Evolutionary conservation across 2,113 vertebrate species (phyloP).

Genomic region (Sebastes schlegelii): DNA sequence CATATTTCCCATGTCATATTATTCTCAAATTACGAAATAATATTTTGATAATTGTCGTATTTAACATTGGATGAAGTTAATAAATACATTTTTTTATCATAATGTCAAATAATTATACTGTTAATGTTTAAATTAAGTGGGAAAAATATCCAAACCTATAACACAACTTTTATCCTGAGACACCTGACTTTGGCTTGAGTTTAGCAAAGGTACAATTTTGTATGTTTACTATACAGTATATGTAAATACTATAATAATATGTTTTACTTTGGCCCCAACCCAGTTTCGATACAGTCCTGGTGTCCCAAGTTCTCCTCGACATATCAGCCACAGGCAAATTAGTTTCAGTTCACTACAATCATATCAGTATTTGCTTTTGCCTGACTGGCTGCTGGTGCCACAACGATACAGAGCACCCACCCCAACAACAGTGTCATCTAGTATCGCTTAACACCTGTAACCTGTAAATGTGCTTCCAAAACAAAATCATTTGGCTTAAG

Average conservation of each 20-base stretch:
- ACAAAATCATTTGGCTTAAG: not conserved
- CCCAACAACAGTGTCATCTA: slow-evolving; percentile 43
- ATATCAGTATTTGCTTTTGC: slow-evolving; percentile 77
- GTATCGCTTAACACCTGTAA: slow-evolving; percentile 19
- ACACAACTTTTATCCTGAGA: not conserved
- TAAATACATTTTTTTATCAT: too few relatives aligned
- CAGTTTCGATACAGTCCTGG: slow-evolving; percentile 49
- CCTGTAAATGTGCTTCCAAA: slow-evolving; percentile 6
- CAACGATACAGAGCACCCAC: slow-evolving; percentile 25
- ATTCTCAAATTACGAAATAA: not conserved
- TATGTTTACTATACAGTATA: not conserved
- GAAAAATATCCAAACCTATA: not conserved
- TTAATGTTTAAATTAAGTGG: too few relatives aligned
- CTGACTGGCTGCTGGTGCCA: slow-evolving; percentile 46
- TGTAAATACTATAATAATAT: not conserved
- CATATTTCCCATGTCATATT: not conserved
- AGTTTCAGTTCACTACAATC: slow-evolving; percentile 76
- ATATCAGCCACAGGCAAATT: slow-evolving; percentile 66
- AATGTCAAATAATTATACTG: too few relatives aligned
- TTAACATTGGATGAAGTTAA: too few relatives aligned
- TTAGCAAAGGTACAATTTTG: not conserved
- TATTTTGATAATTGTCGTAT: not conserved
- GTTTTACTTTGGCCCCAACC: slow-evolving; percentile 2
- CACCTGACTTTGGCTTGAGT: not conserved
- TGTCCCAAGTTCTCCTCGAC: slow-evolving; percentile 31